Conservation (phyloP, 1,140 invertebrate genomes). For the Aphidius gifuensis region DNA sequence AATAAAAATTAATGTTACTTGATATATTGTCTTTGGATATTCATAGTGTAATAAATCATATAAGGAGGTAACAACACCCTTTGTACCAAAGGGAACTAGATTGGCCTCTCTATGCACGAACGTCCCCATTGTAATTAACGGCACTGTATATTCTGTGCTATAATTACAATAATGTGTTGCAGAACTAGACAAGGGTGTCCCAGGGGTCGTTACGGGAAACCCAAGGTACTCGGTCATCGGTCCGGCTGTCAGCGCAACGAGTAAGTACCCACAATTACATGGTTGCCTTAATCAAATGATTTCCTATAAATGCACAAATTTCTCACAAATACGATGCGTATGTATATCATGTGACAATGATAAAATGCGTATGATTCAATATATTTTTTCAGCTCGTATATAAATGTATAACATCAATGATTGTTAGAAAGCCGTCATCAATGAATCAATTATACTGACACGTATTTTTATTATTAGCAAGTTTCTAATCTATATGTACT, state of each 20-base stretch:
- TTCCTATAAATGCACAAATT: not conserved
- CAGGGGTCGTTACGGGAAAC: conserved; percentile 49
- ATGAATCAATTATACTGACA: no score
- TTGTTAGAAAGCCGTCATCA: no score
- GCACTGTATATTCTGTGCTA: conserved; percentile 50
- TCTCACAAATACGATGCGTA: no score
- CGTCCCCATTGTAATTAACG: conserved; percentile 51
- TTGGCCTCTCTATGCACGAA: conserved; percentile 41
- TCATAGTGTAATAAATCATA: conserved; percentile 51
- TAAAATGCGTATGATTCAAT: no score
- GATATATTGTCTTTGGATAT: conserved; percentile 31
- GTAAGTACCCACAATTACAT: conserved; percentile 43
- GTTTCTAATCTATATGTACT: no score
- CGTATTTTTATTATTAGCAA: no score
- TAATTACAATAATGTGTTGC: conserved; percentile 58
- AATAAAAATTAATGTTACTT: not conserved
- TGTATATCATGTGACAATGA: no score
- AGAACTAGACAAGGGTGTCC: conserved; percentile 54
- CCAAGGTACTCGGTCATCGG: conserved; percentile 55
- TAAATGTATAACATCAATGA: no score
- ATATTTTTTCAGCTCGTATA: no score
- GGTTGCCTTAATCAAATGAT: not conserved
- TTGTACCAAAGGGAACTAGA: conserved; percentile 50
- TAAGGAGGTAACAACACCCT: conserved; percentile 30
- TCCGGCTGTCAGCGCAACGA: conserved; percentile 57